A percentile compares a stretch with the other conserved stretches of the same genome.
Evolutionary conservation across 1,140 invertebrate species (phyloP).

Genomic region (Caenorhabditis latens): DNA sequence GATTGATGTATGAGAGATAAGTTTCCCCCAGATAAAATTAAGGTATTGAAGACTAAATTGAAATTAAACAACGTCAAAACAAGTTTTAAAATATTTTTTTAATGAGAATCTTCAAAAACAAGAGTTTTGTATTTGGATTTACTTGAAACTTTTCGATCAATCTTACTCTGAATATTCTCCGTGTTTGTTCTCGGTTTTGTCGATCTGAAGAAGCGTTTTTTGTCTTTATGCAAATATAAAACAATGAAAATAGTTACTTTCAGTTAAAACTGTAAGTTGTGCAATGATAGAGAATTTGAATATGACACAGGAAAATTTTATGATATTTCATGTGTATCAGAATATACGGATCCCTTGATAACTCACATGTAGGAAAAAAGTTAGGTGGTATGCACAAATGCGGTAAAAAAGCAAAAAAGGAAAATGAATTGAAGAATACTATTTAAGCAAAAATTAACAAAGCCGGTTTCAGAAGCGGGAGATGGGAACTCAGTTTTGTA

Average conservation of each 20-base stretch:
- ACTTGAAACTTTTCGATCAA: neutral
- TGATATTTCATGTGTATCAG: neutral
- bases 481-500: neutral
- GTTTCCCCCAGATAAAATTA: too few relatives aligned
- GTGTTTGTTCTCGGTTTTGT: too few relatives aligned
- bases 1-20: neutral
- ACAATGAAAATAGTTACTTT: too few relatives aligned
- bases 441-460: neutral
- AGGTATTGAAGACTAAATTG: too few relatives aligned
- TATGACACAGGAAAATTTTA: slow-evolving; percentile 18
- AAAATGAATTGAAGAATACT: neutral
- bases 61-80: too few relatives aligned
- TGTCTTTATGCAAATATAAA: too few relatives aligned
- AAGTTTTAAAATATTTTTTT: too few relatives aligned
- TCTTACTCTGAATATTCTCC: neutral
- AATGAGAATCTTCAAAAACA: too few relatives aligned
- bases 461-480: neutral
- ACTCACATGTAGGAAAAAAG: neutral
- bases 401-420: neutral
- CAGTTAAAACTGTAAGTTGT: neutral
- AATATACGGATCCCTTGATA: neutral
- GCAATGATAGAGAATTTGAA: neutral
- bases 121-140: too few relatives aligned
- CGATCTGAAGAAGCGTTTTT: too few relatives aligned
- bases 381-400: slow-evolving; percentile 7